Evolutionary conservation across 1,140 invertebrate species (phyloP).

Genomic region (Carcinoscorpius rotundicauda): DNA sequence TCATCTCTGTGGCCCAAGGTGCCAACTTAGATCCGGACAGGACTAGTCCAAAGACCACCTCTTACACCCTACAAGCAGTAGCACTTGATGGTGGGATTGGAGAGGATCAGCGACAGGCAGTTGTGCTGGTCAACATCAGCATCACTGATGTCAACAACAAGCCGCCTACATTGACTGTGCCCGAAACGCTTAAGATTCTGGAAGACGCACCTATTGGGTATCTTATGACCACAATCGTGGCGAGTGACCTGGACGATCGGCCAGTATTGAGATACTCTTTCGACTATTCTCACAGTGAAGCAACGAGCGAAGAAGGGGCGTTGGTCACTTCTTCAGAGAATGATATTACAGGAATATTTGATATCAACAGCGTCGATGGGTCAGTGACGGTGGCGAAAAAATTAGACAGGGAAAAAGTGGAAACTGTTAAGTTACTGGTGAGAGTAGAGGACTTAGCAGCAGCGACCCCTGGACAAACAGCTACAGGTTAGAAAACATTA

Average conservation of each 20-base stretch:
- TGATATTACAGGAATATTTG: constrained; percentile 47
- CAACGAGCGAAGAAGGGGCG: constrained; percentile 56
- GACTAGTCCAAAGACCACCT: constrained; percentile 54
- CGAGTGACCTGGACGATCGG: constrained; percentile 61
- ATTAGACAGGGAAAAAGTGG: constrained; percentile 71
- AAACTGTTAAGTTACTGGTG: constrained; percentile 58
- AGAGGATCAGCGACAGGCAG: constrained; percentile 44
- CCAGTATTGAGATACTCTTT: constrained; percentile 60
- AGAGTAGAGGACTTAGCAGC: constrained; percentile 74
- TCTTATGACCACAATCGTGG: constrained; percentile 42
- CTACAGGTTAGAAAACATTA: constrained; percentile 41
- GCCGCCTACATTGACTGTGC: constrained; percentile 43
- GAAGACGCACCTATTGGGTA: constrained; percentile 59
- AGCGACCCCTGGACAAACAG: constrained; percentile 54
- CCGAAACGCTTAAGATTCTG: constrained; percentile 46
- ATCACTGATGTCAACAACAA: constrained; percentile 89
- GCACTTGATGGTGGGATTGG: constrained; percentile 80
- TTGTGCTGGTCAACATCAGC: constrained; percentile 60
- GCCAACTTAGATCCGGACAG: constrained; percentile 78
- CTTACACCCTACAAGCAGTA: constrained; percentile 39
- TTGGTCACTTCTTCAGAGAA: constrained; percentile 25
- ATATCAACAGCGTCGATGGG: constrained; percentile 61
- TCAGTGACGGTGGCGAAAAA: constrained; percentile 48
- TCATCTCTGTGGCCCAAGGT: constrained; percentile 69
- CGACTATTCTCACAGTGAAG: constrained; percentile 31